Conservation (phyloP, 2,888 invertebrate species). For the Calliopum simillimum region DNA sequence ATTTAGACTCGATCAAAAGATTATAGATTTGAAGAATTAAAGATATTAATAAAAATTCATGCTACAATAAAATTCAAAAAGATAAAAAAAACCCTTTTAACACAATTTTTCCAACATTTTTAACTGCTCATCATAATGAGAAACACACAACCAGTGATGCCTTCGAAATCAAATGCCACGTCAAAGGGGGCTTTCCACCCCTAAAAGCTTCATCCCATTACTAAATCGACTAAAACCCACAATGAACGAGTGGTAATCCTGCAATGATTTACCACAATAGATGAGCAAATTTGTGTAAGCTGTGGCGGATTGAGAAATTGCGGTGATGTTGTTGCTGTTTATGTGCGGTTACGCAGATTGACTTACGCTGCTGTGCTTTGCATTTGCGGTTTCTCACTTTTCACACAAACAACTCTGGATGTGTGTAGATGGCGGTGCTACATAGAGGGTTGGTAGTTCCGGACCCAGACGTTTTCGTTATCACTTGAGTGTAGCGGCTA, state of each 20-base stretch:
- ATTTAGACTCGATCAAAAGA: too few species aligned
- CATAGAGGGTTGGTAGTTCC: constrained; percentile 2
- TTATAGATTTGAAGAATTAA: too few species aligned
- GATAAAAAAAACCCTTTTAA: too few species aligned
- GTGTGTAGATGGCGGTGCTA: constrained; percentile 34
- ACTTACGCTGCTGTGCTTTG: constrained; percentile 63
- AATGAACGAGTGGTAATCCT: constrained; percentile 53
- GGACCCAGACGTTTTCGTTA: constrained; percentile 14
- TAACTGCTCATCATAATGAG: constrained; percentile 32
- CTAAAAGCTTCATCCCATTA: constrained; percentile 46
- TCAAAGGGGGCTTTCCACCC: constrained; percentile 64
- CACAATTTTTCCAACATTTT: too few species aligned
- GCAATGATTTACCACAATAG: constrained; percentile 63
- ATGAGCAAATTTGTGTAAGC: constrained; percentile 60
- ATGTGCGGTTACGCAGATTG: constrained; percentile 52
- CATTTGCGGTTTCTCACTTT: constrained; percentile 66
- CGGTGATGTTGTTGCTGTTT: constrained; percentile 31
- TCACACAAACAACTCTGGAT: constrained; percentile 41
- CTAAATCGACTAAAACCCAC: constrained; percentile 3
- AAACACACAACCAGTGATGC: constrained; percentile 44
- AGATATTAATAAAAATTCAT: too few species aligned
- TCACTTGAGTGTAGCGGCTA: constrained; percentile 19
- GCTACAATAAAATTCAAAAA: too few species aligned
- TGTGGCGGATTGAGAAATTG: constrained; percentile 36
- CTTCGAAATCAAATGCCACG: constrained; percentile 62